Conservation (phyloP, 2,113 vertebrate species). For the Eulacestoma nigropectus region DNA sequence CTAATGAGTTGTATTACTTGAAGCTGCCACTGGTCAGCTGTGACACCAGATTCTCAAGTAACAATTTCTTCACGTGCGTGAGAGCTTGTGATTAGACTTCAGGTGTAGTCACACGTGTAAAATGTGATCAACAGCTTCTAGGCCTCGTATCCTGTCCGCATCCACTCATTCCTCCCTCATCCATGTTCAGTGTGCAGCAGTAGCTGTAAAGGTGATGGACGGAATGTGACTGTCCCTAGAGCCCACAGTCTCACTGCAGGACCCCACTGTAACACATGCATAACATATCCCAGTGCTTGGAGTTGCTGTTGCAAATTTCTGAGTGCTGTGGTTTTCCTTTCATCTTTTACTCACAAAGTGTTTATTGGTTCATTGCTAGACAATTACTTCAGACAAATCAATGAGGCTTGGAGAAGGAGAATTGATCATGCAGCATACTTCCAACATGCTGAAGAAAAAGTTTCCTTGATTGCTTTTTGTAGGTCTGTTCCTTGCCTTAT, state of each 20-base stretch:
- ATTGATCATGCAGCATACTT: background rate
- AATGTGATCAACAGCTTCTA: background rate
- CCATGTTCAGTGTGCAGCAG: background rate
- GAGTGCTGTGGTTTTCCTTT: background rate
- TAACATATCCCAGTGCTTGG: background rate
- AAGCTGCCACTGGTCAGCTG: background rate
- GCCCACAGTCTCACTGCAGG: background rate
- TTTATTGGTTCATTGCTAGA: background rate
- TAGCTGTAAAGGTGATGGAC: background rate
- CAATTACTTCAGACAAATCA: background rate
- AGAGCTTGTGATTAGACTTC: background rate
- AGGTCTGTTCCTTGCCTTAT: background rate
- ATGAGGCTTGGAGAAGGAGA: background rate
- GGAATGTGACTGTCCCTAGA: background rate
- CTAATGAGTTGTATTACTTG: background rate
- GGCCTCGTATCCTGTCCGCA: fast-evolving
- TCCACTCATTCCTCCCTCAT: background rate
- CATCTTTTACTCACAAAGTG: background rate
- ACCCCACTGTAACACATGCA: fast-evolving
- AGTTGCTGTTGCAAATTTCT: background rate
- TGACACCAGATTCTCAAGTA: background rate
- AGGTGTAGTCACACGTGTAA: background rate
- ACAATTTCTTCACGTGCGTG: fast-evolving
- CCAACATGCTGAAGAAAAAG: background rate
- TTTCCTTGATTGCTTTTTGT: background rate